Evolutionary conservation across 2,888 invertebrate species (phyloP).

Genomic region (Frankliniella intonsa): DNA sequence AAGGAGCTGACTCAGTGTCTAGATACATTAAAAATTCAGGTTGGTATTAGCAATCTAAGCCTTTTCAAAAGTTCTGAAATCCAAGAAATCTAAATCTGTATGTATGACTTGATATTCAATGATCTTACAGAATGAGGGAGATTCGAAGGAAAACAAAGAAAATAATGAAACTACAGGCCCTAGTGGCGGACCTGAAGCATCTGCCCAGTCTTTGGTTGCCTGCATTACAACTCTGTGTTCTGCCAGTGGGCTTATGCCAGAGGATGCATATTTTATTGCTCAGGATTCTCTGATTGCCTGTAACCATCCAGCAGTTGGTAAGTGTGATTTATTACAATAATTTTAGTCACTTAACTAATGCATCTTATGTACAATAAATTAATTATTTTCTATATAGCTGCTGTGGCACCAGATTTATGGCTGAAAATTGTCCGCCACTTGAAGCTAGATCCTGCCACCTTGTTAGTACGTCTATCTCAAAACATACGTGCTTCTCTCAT

Average conservation of each 20-base stretch:
- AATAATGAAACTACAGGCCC: slow-evolving; percentile 42
- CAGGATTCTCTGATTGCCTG: slow-evolving; percentile 64
- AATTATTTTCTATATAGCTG: slow-evolving; percentile 42
- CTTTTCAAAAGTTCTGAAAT: slow-evolving; percentile 41
- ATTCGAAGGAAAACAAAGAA: slow-evolving; percentile 45
- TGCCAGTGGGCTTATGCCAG: slow-evolving; percentile 44
- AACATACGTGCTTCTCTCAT: slow-evolving; percentile 60
- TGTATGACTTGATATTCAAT: background rate
- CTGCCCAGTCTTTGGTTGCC: slow-evolving; percentile 45
- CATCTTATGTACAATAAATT: background rate
- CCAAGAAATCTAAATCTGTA: background rate
- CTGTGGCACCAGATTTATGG: slow-evolving; percentile 63
- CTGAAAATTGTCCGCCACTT: slow-evolving; percentile 57
- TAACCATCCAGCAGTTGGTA: slow-evolving; percentile 68
- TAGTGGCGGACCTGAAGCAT: slow-evolving; percentile 43
- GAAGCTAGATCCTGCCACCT: slow-evolving; percentile 54
- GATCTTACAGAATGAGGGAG: slow-evolving; percentile 40
- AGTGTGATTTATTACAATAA: slow-evolving; percentile 34
- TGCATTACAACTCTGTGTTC: slow-evolving; percentile 48
- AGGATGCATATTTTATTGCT: slow-evolving; percentile 59
- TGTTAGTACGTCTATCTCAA: slow-evolving; percentile 56
- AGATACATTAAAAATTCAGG: slow-evolving; percentile 56
- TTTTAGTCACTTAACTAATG: background rate
- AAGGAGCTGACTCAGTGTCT: slow-evolving; percentile 62
- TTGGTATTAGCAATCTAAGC: slow-evolving; percentile 33